These are phyloP conservation scores for Catamblyrhynchus diadema DNA, from an alignment of 2,797 vertebrate genomes.

Conservation along the genomic window DNA sequence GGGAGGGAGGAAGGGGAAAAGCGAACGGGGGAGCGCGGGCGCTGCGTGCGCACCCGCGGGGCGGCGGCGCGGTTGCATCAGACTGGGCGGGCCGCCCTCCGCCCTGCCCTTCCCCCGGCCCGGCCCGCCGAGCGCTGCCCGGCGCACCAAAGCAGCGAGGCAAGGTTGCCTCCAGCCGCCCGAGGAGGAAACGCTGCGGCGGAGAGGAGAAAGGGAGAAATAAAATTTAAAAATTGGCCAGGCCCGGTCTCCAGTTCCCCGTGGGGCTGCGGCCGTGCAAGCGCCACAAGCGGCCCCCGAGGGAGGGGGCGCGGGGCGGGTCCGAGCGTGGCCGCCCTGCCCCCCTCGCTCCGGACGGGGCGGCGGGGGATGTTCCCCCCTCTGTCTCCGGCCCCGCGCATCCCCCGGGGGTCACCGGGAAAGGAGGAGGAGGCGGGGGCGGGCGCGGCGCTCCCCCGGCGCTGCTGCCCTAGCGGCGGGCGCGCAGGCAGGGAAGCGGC, in stretches of 20 bases:
- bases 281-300: not conserved
- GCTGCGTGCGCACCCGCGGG: not conserved
- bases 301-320: not conserved
- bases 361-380: not conserved
- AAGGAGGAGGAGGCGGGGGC: not conserved
- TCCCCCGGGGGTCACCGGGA: not conserved
- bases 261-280: not conserved
- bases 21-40: rapidly evolving
- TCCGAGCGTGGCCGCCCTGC: not conserved
- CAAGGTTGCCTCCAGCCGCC: not conserved
- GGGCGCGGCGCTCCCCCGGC: not conserved
- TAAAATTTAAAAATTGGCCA: not conserved
- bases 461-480: not conserved
- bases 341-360: not conserved
- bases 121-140: not conserved
- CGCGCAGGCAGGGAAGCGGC: not conserved
- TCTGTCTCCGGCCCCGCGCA: not conserved
- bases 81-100: not conserved
- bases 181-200: not conserved
- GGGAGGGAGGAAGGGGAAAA: too few relatives aligned
- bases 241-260: not conserved
- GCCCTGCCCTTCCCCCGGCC: not conserved
- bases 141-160: not conserved
- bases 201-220: not conserved
- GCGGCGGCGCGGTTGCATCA: not conserved